Conservation (phyloP, 1,140 invertebrate species). For the Bombus confusus region DNA sequence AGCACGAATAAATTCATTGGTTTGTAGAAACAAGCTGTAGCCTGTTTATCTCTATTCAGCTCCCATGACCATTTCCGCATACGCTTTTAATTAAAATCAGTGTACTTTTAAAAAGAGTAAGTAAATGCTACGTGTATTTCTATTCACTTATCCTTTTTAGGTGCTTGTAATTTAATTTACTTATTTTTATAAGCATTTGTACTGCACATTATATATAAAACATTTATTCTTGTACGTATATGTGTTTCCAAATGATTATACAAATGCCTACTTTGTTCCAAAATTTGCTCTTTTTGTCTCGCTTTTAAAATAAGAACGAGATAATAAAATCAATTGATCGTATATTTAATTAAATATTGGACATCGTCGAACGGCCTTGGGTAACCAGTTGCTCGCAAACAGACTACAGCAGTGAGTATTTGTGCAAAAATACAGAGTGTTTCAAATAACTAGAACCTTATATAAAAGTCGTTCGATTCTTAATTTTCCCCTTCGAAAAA, state of each 20-base stretch:
- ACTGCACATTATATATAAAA: no score
- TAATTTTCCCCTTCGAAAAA: not conserved
- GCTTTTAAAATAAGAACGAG: not conserved
- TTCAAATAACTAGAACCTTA: not conserved
- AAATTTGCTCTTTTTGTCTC: no score
- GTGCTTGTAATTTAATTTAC: no score
- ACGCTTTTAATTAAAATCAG: no score
- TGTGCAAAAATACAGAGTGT: not conserved
- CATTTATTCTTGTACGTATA: not conserved
- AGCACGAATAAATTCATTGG: constrained; percentile 27
- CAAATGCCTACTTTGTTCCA: no score
- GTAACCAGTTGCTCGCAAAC: not conserved
- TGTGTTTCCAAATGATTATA: not conserved
- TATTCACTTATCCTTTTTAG: no score
- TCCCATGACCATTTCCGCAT: no score
- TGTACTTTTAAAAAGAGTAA: no score
- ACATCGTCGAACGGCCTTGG: not conserved
- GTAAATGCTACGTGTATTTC: no score
- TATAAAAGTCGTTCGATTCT: no score
- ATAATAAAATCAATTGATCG: not conserved
- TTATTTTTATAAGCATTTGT: no score
- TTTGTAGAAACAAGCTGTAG: not conserved
- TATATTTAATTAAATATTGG: not conserved
- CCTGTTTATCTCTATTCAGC: not conserved
- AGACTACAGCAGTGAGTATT: not conserved